Evolutionary conservation across 1,140 invertebrate genomes (phyloP).

Genomic region (Holcopasites calliopsidis): DNA sequence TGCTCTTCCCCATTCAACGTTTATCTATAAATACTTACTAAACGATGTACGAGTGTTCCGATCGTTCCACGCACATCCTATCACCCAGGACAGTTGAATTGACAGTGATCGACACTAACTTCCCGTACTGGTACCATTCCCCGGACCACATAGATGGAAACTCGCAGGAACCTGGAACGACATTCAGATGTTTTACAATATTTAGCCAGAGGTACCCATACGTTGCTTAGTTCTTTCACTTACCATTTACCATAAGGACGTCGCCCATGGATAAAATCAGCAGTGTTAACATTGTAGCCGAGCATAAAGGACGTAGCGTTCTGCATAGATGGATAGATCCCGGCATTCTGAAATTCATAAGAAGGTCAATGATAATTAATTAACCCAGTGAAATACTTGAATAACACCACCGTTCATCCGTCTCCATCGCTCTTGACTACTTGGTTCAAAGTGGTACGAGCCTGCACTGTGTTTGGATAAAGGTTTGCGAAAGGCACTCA

Average conservation of each 20-base stretch:
- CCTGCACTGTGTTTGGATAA: too few relatives aligned
- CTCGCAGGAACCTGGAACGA: constrained; percentile 74
- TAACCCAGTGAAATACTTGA: too few relatives aligned
- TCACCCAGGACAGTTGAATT: constrained; percentile 78
- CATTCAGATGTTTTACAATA: too few relatives aligned
- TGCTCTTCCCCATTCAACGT: neutral
- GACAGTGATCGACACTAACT: constrained; percentile 72
- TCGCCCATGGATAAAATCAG: constrained; percentile 63
- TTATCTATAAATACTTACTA: constrained; percentile 67
- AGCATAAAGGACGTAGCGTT: constrained; percentile 67
- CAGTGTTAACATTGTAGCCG: constrained; percentile 66
- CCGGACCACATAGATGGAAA: constrained; percentile 80
- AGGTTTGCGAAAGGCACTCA: too few relatives aligned
- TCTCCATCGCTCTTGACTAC: too few relatives aligned
- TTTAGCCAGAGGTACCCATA: too few relatives aligned
- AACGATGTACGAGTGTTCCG: constrained; percentile 78
- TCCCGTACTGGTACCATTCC: constrained; percentile 80
- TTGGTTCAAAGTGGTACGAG: too few relatives aligned
- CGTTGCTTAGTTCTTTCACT: constrained; percentile 44
- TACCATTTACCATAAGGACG: constrained; percentile 74
- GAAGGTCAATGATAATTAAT: neutral
- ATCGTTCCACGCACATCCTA: constrained; percentile 75
- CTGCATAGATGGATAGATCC: constrained; percentile 63
- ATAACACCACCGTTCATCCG: too few relatives aligned
- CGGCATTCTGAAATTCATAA: constrained; percentile 74